A percentile compares a stretch with the other conserved stretches of the same genome.
These are phyloP conservation scores for Ambastaia sidthimunki DNA, from an alignment of 2,797 vertebrate species.

Conservation along the genomic window DNA sequence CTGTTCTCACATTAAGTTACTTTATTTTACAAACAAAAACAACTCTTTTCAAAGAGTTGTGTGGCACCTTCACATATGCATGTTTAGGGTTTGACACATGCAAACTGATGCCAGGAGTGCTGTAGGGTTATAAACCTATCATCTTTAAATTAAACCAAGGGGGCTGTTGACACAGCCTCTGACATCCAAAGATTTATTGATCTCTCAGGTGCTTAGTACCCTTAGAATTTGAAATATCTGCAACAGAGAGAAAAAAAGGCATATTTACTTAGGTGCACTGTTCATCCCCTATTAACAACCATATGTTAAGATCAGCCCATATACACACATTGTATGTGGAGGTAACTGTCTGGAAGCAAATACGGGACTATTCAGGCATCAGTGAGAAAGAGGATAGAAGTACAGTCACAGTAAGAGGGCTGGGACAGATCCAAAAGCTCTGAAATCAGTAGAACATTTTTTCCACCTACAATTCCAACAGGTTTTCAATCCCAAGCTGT, in stretches of 20 bases:
- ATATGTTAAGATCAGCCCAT: slow-evolving; percentile 18
- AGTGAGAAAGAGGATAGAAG: too few relatives aligned
- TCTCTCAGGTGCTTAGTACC: slow-evolving; percentile 26
- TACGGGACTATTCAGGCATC: slow-evolving; percentile 50
- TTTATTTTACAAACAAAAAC: too few relatives aligned
- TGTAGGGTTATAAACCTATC: slow-evolving; percentile 58
- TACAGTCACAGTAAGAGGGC: too few relatives aligned
- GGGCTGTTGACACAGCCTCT: slow-evolving; percentile 60
- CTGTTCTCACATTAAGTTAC: too few relatives aligned
- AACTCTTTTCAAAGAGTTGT: too few relatives aligned
- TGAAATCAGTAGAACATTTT: too few relatives aligned
- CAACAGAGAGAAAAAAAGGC: slow-evolving; percentile 41
- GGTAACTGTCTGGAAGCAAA: slow-evolving; percentile 52
- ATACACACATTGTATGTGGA: slow-evolving; percentile 25
- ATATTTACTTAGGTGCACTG: slow-evolving; percentile 50
- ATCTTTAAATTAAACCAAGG: slow-evolving; percentile 62
- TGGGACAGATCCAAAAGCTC: too few relatives aligned
- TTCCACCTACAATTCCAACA: too few relatives aligned
- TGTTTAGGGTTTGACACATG: slow-evolving; percentile 30
- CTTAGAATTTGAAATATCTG: slow-evolving; percentile 32
- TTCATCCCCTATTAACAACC: slow-evolving; percentile 51
- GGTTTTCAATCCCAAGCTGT: too few relatives aligned
- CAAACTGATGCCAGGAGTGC: slow-evolving; percentile 39
- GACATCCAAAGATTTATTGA: slow-evolving; percentile 59
- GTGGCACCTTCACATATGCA: not conserved